A percentile compares a stretch with the other conserved stretches of the same genome.
Conservation (phyloP, 2,113 vertebrate species). For the Capricornis sumatraensis region DNA sequence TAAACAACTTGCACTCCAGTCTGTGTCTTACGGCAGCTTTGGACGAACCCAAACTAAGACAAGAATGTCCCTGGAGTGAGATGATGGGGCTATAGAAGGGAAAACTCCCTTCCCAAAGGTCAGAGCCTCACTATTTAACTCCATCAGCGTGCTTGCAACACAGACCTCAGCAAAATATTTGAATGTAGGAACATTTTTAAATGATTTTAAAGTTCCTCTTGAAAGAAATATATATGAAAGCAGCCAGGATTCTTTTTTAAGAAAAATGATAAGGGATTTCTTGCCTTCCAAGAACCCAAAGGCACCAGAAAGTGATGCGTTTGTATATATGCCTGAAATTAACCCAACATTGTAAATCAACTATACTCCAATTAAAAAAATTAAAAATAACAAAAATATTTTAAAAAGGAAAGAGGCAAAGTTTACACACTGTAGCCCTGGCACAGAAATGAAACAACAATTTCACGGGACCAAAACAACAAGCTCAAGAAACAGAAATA, state of each 20-base stretch:
- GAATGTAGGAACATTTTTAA: background rate
- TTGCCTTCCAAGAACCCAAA: background rate
- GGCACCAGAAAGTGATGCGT: background rate
- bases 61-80: background rate
- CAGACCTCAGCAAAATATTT: background rate
- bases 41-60: background rate
- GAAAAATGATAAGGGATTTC: background rate
- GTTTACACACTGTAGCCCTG: background rate
- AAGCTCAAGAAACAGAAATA: background rate
- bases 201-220: background rate
- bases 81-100: rapidly evolving
- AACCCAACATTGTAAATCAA: background rate
- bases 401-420: background rate
- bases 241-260: background rate
- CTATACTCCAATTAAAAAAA: background rate
- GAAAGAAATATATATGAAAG: background rate
- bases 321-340: background rate
- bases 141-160: background rate
- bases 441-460: background rate
- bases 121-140: background rate
- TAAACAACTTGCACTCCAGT: background rate
- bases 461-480: background rate
- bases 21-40: background rate
- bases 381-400: background rate
- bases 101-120: background rate